Conservation (phyloP, 1,140 invertebrate species). For the Drosophila murphyi region DNA sequence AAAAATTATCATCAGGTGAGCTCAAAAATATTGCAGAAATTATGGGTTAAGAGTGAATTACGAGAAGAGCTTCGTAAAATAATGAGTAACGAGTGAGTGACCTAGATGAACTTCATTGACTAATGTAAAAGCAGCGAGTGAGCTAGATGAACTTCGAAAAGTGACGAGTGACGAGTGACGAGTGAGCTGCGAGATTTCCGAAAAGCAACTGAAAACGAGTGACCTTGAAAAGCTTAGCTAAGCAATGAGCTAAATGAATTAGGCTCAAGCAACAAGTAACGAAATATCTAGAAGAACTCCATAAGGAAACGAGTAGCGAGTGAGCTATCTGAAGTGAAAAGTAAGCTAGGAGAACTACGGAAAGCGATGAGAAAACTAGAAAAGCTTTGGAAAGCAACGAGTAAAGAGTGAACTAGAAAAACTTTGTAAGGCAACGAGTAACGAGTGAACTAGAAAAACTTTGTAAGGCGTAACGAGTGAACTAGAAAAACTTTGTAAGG, state of each 20-base stretch:
- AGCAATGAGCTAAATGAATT: too few relatives aligned
- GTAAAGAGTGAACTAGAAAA: background rate
- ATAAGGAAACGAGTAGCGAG: constrained; percentile 10
- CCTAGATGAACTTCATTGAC: background rate
- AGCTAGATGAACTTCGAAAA: background rate
- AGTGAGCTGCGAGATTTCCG: background rate
- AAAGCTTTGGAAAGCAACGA: background rate
- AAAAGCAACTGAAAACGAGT: background rate
- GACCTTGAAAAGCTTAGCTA: background rate
- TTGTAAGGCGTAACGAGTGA: background rate
- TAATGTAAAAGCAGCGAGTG: background rate
- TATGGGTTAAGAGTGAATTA: background rate
- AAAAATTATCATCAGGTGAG: constrained; percentile 12
- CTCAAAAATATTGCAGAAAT: background rate
- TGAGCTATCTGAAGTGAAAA: background rate
- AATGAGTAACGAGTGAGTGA: background rate
- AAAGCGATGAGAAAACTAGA: background rate
- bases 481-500: background rate
- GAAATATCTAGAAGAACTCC: background rate
- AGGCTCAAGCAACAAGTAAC: background rate
- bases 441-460: background rate
- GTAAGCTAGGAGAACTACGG: too few relatives aligned
- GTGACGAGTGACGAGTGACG: background rate
- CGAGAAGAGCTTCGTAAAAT: background rate
- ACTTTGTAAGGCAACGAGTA: background rate